Base-by-base conservation (phyloP, 2,888 invertebrate genomes). In the Athalia rosae region DNA sequence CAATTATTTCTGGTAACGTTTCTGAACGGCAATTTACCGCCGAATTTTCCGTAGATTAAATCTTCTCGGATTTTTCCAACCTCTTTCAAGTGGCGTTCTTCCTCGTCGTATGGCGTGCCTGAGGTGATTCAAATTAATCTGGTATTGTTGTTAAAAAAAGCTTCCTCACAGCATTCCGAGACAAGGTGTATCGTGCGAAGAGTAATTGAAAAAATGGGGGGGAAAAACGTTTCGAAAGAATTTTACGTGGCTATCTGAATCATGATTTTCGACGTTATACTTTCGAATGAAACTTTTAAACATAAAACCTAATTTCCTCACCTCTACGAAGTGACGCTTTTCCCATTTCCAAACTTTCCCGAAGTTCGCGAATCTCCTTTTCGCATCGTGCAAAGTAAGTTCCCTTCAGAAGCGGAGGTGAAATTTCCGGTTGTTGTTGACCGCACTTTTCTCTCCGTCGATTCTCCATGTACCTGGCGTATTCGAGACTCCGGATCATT, bases 401-500 rank as follows among this genome's bases (percentile, higher is more conserved):
- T 0, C 80, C 82, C 0, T 66, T 64, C 15, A 81, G 77, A 3
- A 82, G 62, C n/a, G 79, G 76, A 9, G 80, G 69, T 9, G 76
- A 71, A 8, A 76, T 64, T 0, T 9, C 15, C 53, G 78, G 74
- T 5, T 78, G 76, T 5, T 64, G 28, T 47, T 78, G 69, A 0
- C 80, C 67, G 28, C 48, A 62, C 28, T 80, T 79, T 28, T 4
- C 11, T 41, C 53, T 56, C 13, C 43, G 63, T 3, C 62, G 50
- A 45, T 71, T 79, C 4, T 78, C 67, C 11, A 76, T 45, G 77
- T 84, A 84, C 4, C 69, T 73, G n/a, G 76, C 79, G 66, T 85
- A 85, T 56, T 84, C 79, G 11, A 87, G 79, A 58, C 85, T 85
- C n/a, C 79, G 82, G 41, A 87, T 79, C 85, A 87, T 85, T 56